Conservation (phyloP, 2,888 invertebrate genomes). For the Linnaemya tessellans region DNA sequence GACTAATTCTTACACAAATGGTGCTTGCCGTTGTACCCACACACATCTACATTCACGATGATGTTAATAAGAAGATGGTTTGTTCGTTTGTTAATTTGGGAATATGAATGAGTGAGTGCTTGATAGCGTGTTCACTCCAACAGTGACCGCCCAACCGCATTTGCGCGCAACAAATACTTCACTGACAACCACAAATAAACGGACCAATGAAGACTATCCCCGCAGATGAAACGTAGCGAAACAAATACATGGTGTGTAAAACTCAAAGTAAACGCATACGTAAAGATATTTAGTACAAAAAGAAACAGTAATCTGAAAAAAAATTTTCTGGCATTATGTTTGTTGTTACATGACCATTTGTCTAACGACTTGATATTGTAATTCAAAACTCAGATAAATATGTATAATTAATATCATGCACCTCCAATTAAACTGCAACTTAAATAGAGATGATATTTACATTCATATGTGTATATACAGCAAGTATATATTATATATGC, state of each 20-base stretch:
- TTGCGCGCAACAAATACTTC: slow-evolving; percentile 50
- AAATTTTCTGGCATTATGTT: background rate
- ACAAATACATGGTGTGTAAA: background rate
- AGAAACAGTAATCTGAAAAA: background rate
- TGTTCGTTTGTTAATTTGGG: slow-evolving; percentile 8
- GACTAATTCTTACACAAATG: slow-evolving; percentile 10
- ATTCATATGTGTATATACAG: too few relatives aligned
- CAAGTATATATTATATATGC: too few relatives aligned
- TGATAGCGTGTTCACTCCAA: background rate
- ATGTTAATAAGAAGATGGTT: background rate
- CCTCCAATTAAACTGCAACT: too few relatives aligned
- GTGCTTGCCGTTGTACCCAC: background rate
- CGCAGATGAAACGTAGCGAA: slow-evolving; percentile 8
- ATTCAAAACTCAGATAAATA: background rate
- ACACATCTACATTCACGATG: background rate
- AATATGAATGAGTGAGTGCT: slow-evolving; percentile 9
- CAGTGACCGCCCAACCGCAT: slow-evolving; percentile 67
- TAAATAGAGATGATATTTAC: too few relatives aligned
- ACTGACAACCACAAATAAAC: slow-evolving; percentile 32
- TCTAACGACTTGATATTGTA: background rate
- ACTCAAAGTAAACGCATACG: background rate
- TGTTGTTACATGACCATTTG: background rate
- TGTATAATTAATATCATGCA: too few relatives aligned
- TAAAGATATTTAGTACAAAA: background rate
- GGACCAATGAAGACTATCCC: slow-evolving; percentile 48